Evolutionary conservation across 1,140 invertebrate species (phyloP).

Genomic region (Ctenoplectra terminalis): DNA sequence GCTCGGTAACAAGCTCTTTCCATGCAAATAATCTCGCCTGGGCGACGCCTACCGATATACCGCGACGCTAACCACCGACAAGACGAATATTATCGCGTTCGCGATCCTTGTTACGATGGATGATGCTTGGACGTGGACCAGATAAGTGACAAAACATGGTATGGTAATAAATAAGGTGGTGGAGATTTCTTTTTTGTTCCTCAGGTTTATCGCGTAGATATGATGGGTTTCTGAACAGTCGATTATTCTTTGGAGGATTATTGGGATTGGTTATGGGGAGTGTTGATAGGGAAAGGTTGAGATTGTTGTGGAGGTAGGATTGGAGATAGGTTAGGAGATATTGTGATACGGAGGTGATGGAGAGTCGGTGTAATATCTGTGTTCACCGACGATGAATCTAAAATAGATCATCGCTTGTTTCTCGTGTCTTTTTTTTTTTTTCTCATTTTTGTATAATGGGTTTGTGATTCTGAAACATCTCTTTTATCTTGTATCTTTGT

Average conservation of each 20-base stretch:
- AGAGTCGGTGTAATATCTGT: neutral
- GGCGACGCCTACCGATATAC: constrained; percentile 28
- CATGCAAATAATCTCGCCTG: constrained; percentile 68
- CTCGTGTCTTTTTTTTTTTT: no score
- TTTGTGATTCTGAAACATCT: no score
- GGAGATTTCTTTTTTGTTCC: neutral
- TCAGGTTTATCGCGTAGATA: neutral
- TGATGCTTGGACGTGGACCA: neutral
- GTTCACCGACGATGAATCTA: neutral
- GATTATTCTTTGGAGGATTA: neutral
- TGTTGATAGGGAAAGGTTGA: neutral
- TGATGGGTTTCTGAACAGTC: neutral
- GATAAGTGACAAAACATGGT: constrained; percentile 1
- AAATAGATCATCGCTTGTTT: no score
- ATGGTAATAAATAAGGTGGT: neutral
- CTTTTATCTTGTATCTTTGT: no score
- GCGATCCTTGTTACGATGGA: neutral
- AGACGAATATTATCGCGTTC: constrained; percentile 18
- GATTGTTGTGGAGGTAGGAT: no score
- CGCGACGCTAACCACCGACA: neutral
- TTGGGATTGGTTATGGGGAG: neutral
- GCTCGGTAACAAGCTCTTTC: constrained; percentile 61
- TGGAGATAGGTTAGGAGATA: neutral
- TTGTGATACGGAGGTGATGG: no score
- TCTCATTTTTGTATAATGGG: no score